Evolutionary conservation across 2,113 vertebrate species (phyloP).

Genomic region (Apteryx owenii): DNA sequence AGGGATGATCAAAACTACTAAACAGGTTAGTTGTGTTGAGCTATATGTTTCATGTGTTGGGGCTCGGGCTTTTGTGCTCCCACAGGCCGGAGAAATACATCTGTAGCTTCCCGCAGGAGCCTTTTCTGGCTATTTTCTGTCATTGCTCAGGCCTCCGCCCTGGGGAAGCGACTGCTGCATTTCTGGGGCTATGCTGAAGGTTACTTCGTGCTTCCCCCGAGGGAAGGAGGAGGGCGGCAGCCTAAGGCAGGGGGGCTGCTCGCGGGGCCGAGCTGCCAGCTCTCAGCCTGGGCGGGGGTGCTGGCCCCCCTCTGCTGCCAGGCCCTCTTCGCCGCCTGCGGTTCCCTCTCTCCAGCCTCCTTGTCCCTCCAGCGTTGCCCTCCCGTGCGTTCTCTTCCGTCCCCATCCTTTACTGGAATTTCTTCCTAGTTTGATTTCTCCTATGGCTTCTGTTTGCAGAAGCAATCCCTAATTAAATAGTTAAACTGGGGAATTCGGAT

Average conservation of each 20-base stretch:
- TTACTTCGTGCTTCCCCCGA: rapidly evolving
- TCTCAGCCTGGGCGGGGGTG: no score
- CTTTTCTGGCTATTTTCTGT: no score
- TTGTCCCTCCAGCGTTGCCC: neutral
- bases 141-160: rapidly evolving
- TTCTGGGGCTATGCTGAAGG: rapidly evolving
- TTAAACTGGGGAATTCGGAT: neutral
- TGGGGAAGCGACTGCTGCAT: rapidly evolving
- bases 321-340: rapidly evolving
- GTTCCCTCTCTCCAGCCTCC: neutral
- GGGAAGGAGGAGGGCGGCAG: neutral
- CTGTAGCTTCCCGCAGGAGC: neutral
- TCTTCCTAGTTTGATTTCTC: neutral
- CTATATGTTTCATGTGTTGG: rapidly evolving
- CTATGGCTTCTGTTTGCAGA: neutral
- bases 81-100: rapidly evolving
- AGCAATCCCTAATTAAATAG: neutral
- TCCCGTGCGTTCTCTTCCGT: rapidly evolving
- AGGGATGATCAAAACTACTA: no score
- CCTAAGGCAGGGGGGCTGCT: no score
- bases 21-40: rapidly evolving
- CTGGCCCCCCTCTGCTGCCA: rapidly evolving
- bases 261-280: rapidly evolving
- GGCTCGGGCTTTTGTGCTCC: rapidly evolving
- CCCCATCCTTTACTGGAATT: neutral